Evolutionary conservation across 2,113 vertebrate species (phyloP).

Genomic region (Zapornia atra): DNA sequence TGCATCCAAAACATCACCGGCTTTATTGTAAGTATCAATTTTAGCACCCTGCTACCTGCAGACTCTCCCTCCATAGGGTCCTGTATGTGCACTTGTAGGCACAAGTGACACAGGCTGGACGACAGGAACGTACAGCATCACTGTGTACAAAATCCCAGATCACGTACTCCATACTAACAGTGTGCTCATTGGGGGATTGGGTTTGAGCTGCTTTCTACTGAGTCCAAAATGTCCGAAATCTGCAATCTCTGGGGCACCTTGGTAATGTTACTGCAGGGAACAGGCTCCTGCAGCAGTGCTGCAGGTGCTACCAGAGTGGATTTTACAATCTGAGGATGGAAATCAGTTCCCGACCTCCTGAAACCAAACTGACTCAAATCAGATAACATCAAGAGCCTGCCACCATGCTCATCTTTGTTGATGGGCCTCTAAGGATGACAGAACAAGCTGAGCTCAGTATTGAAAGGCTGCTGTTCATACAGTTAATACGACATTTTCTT

Average conservation of each 20-base stretch:
- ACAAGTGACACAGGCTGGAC: not conserved
- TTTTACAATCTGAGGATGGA: not conserved
- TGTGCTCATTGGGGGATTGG: not conserved
- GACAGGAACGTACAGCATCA: not conserved
- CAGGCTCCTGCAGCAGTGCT: not conserved
- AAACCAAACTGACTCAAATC: not conserved
- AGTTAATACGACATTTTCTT: not conserved
- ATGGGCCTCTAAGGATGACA: not conserved
- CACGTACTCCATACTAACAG: accelerated
- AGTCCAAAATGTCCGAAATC: not conserved
- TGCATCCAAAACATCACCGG: accelerated
- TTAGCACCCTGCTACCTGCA: not conserved
- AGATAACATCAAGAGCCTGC: not conserved
- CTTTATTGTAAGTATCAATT: not conserved
- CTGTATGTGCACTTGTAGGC: accelerated
- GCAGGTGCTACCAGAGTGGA: no score
- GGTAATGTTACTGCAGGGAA: not conserved
- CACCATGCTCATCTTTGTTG: not conserved
- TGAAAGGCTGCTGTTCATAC: not conserved
- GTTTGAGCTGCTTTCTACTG: not conserved
- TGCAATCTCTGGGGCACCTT: not conserved
- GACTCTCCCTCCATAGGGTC: not conserved
- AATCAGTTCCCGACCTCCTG: not conserved
- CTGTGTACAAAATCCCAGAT: not conserved
- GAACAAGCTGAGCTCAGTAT: not conserved